Evolutionary conservation across 92 coral and sea anemone genomes (phyloP).

Genomic region (Blastomussa wellsi): DNA sequence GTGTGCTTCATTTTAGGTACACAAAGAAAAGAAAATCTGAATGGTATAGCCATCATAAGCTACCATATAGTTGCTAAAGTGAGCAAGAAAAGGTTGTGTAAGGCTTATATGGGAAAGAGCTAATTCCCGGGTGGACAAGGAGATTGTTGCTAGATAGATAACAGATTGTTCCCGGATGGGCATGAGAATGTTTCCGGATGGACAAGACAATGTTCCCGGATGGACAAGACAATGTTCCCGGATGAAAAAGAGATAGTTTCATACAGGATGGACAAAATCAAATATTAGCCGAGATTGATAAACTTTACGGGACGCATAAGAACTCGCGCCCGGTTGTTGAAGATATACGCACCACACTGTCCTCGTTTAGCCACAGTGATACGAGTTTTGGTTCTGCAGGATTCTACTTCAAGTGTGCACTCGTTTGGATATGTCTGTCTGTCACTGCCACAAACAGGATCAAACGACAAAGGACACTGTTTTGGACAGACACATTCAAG

Average conservation of each 20-base stretch:
- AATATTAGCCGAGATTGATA: too few relatives aligned
- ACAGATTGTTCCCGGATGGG: not conserved
- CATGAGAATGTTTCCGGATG: not conserved
- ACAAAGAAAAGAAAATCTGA: not conserved
- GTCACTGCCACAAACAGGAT: slow-evolving; percentile 94
- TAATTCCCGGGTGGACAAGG: not conserved
- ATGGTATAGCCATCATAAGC: not conserved
- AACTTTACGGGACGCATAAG: not conserved
- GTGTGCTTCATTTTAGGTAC: too few relatives aligned
- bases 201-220: too few relatives aligned
- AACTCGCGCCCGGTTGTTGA: not conserved
- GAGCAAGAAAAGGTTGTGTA: not conserved
- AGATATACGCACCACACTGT: slow-evolving; percentile 73
- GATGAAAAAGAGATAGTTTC: not conserved
- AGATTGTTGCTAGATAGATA: not conserved
- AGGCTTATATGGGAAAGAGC: not conserved
- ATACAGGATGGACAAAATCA: too few relatives aligned
- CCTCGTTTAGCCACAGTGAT: slow-evolving; percentile 75
- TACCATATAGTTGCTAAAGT: not conserved
- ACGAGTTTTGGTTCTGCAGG: slow-evolving; percentile 81
- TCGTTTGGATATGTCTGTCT: slow-evolving; percentile 88
- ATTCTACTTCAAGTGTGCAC: slow-evolving; percentile 81
- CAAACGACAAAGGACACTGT: slow-evolving; percentile 78
- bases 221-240: not conserved
- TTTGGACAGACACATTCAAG: slow-evolving; percentile 91